Percentiles rank a stretch among this genome's conserved stretches.
These are phyloP conservation scores for Fopius arisanus DNA, from an alignment of 1,140 invertebrate genomes.

Conservation along the genomic window DNA sequence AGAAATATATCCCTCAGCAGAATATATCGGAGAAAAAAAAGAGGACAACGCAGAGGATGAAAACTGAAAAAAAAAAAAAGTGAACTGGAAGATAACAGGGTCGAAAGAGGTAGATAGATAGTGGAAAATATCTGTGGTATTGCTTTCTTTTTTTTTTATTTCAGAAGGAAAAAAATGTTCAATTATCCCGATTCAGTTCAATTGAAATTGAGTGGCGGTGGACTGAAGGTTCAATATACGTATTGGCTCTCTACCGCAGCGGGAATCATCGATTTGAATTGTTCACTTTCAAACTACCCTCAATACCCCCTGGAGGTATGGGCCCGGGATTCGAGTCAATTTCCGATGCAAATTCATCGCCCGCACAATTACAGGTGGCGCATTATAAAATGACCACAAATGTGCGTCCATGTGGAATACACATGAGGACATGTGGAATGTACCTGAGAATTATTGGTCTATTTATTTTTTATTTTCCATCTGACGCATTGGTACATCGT, in stretches of 20 bases:
- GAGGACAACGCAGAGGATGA: no score
- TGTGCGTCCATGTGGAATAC: neutral
- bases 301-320: neutral
- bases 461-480: no score
- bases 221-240: neutral
- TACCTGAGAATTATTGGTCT: neutral
- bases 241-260: neutral
- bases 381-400: slow-evolving; percentile 23
- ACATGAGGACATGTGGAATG: neutral
- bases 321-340: slow-evolving; percentile 7
- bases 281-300: slow-evolving; percentile 1
- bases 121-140: neutral
- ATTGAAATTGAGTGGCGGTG: neutral
- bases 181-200: neutral
- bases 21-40: no score
- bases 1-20: no score
- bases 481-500: no score
- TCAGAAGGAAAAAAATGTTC: neutral
- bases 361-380: slow-evolving; percentile 21
- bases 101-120: neutral
- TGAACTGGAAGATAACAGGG: neutral
- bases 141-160: no score
- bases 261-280: slow-evolving; percentile 4
- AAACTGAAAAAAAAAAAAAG: neutral
- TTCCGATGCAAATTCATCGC: slow-evolving; percentile 21